Percentiles rank a stretch among this genome's conserved stretches.
phyloP scores from a whole-genome alignment of 2,113 vertebrate species.

The Dunckerocampus dactyliophorus region DNA sequence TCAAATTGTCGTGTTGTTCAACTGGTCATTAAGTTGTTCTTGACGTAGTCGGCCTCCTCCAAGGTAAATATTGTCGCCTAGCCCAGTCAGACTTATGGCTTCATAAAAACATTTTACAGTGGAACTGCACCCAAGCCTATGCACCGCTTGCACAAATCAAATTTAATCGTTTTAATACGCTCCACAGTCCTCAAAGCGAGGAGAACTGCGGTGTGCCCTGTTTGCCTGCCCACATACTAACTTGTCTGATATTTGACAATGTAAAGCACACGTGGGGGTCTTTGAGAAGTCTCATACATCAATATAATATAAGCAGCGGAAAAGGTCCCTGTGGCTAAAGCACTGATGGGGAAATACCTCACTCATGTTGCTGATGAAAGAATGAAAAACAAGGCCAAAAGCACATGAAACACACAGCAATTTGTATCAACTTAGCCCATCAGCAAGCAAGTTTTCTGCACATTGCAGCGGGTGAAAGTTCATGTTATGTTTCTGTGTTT shows the following conservation, averaged over 20 bases:
- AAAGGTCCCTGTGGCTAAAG: constrained; percentile 20
- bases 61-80: constrained; percentile 53
- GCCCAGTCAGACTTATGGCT: constrained; percentile 58
- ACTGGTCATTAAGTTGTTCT: constrained; percentile 51
- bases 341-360: not conserved
- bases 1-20: constrained; percentile 50
- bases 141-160: constrained; percentile 7
- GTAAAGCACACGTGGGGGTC: constrained; percentile 23
- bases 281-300: constrained; percentile 41
- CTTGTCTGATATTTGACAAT: constrained; percentile 18
- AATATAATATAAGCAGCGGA: constrained; percentile 35
- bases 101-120: constrained; percentile 63
- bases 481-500: not conserved
- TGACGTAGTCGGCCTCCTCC: constrained; percentile 45
- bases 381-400: constrained; percentile 4
- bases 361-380: too few relatives aligned
- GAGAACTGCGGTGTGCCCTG: constrained; percentile 6
- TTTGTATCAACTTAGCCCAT: constrained; percentile 11
- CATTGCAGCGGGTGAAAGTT: constrained; percentile 1
- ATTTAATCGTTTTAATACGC: constrained; percentile 36
- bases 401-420: not conserved
- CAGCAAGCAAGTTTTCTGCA: constrained; percentile 9
- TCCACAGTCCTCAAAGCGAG: constrained; percentile 18
- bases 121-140: constrained; percentile 43
- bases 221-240: constrained; percentile 10